A percentile compares a stretch with the other conserved stretches of the same genome.
These are phyloP conservation scores for Helleia helle DNA, from an alignment of 2,888 invertebrate genomes.

Conservation along the genomic window DNA sequence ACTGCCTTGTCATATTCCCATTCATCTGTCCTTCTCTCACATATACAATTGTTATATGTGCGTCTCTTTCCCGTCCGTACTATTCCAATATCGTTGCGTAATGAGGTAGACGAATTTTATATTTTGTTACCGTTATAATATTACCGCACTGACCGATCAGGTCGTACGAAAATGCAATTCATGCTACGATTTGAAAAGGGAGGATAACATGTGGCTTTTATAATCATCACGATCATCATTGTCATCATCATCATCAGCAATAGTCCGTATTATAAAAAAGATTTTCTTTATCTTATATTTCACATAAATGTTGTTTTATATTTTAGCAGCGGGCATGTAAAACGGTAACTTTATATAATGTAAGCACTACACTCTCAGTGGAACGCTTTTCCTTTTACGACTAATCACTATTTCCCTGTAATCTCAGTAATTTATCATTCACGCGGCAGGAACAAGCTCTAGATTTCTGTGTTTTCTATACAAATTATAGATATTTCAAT, in stretches of 20 bases:
- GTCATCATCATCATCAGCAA: too few species aligned
- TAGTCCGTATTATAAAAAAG: too few species aligned
- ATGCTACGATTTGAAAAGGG: too few species aligned
- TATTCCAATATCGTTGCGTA: constrained; percentile 52
- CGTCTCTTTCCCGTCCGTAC: constrained; percentile 38
- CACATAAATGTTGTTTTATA: too few species aligned
- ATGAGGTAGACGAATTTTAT: constrained; percentile 60
- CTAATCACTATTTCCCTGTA: constrained; percentile 9
- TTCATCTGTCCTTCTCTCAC: constrained; percentile 35
- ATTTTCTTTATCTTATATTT: too few species aligned
- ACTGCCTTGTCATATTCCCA: constrained; percentile 42
- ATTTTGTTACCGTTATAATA: constrained; percentile 48
- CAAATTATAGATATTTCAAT: neutral
- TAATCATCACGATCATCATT: neutral
- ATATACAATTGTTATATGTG: constrained; percentile 26
- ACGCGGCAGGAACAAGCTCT: constrained; percentile 4
- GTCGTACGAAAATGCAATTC: neutral
- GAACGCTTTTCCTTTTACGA: constrained; percentile 7
- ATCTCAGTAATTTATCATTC: constrained; percentile 11
- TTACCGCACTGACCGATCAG: constrained; percentile 13
- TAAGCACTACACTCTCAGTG: constrained; percentile 3
- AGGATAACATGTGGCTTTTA: too few species aligned
- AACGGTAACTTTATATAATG: too few species aligned
- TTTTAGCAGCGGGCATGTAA: too few species aligned
- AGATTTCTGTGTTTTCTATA: constrained; percentile 4